Conservation (phyloP, 2,113 vertebrate genomes). For the Lagopus muta region DNA sequence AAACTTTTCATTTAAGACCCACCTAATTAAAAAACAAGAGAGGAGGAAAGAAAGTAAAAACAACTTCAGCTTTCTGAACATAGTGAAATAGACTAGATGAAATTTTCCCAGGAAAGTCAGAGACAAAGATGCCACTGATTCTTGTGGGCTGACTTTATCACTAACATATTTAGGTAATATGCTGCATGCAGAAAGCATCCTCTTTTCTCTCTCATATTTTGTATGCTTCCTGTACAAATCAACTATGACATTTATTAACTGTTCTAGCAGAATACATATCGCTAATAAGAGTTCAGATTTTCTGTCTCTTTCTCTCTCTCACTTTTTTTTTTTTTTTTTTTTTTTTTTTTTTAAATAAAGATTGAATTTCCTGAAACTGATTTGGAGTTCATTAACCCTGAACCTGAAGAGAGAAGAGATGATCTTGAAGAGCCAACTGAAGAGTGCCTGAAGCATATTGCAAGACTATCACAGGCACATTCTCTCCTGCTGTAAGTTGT, state of each 20-base stretch:
- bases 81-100: not conserved
- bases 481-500: conserved; percentile 71
- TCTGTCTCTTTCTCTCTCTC: too few species aligned
- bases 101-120: not conserved
- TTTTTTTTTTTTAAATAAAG: conserved; percentile 30
- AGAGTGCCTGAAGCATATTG: conserved; percentile 67
- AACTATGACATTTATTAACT: not conserved
- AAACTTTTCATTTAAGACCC: not conserved
- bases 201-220: not conserved
- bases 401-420: conserved; percentile 27
- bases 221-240: not conserved
- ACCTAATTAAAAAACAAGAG: not conserved
- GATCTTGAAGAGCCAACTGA: not conserved
- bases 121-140: not conserved
- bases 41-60: not conserved
- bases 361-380: conserved; percentile 68
- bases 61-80: not conserved
- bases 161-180: not conserved
- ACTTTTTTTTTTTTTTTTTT: fast-evolving
- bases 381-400: conserved; percentile 56
- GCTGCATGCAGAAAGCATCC: not conserved
- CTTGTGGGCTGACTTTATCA: not conserved
- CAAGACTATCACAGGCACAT: conserved; percentile 44
- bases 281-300: not conserved
- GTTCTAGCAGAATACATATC: not conserved